A percentile compares a stretch with the other conserved stretches of the same genome.
phyloP scores from a whole-genome alignment of 2,888 invertebrate genomes.

The Nymphalis urticae region DNA sequence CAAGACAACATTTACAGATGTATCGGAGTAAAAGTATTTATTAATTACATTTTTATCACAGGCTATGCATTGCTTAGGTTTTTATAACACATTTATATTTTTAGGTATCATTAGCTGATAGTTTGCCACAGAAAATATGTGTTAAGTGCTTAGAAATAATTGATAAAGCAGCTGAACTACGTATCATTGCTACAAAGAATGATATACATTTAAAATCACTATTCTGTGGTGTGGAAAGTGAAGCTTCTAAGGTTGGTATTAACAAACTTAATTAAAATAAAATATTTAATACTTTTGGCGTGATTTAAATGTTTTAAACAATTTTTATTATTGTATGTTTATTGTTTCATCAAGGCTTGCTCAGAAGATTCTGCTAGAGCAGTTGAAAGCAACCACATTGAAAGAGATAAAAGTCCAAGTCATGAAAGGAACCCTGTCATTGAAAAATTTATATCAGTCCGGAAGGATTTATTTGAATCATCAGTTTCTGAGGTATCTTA shows the following conservation, averaged over 20 bases:
- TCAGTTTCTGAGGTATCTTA: conserved; percentile 29
- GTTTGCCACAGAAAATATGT: conserved; percentile 61
- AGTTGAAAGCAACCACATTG: not conserved
- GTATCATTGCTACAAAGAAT: conserved; percentile 51
- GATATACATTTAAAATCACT: conserved; percentile 49
- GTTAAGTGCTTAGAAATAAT: conserved; percentile 51
- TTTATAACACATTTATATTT: conserved; percentile 18
- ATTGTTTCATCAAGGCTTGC: not conserved
- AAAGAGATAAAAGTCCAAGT: not conserved
- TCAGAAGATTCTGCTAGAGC: not conserved
- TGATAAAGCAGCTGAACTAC: conserved; percentile 48
- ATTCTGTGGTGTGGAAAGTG: conserved; percentile 36
- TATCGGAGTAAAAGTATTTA: conserved; percentile 35
- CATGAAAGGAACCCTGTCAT: conserved; percentile 12
- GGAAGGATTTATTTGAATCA: conserved; percentile 51
- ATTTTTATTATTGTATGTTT: too few species aligned
- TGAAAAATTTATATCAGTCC: conserved; percentile 42
- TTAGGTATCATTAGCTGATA: conserved; percentile 43
- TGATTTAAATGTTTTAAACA: not conserved
- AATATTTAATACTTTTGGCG: not conserved
- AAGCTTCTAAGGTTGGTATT: conserved; percentile 25
- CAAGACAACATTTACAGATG: conserved; percentile 30
- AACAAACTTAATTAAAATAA: not conserved
- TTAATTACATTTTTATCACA: not conserved
- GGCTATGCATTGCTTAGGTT: not conserved